Evolutionary conservation across 53 echinoderm and acorn worm species (phyloP), one percentile per base, ranked within the genome.

Genomic region (Actinopyga echinites): DNA sequence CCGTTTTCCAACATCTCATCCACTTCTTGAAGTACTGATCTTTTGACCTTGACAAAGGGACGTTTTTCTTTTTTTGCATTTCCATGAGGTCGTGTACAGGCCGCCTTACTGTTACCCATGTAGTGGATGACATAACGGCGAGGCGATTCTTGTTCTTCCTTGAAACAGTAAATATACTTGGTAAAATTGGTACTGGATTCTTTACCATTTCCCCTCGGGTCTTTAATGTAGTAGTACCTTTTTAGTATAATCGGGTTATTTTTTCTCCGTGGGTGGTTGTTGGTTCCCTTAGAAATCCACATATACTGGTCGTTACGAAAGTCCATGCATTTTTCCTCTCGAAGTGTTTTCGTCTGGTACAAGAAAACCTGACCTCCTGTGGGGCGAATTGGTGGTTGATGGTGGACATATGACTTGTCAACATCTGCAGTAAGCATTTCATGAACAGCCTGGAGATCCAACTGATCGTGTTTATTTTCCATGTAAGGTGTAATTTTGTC

Each of bases 271-370:
- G 35, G 5, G 36, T 69, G 69, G 15, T 13, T 8, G 35, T 69
- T 69, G 4, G 69, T 32, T 8, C 69, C 69, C 15, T 69, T 69
- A 13, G 69, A 69, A 19, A 69, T 34, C 69, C 69, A 69, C 13
- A 20, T 31, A 36, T 69, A 69, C 35, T 32, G 69, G 69, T 69
- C 69, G 22, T 34, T 33, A 32, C 69, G 31, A 36, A 69, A 69
- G 69, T 69, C 69, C 36, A 69, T 36, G 6, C 9, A 19, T 8
- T 34, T 15, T 31, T 69, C 69, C 9, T 6, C 69, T 34, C 10
- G 13, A 8, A 20, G 2, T 8, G 69, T 8, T 4, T 33, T 1
- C 4, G 69, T 20, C 3, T n/a, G 35, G 36, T 69, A 69, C 11
- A 69, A 13, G 11, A 36, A 69, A 12, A 33, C 69, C 5, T 69